Conservation (phyloP, 2,113 vertebrate species). For the Brevimyrus niger region DNA sequence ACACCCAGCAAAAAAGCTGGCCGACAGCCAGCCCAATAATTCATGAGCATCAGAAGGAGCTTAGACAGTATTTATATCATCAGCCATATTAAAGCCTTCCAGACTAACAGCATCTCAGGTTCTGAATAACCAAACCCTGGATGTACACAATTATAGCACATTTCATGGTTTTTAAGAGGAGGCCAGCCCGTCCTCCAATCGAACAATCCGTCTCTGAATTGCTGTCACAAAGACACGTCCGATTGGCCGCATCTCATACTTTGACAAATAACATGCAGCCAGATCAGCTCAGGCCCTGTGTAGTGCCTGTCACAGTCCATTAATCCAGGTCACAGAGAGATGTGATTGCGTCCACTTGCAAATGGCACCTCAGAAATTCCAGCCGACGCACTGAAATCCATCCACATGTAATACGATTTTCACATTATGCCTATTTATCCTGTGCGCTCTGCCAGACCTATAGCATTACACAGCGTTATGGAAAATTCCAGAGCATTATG, state of each 20-base stretch:
- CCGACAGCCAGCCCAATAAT: not conserved
- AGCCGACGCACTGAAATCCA: conserved; percentile 39
- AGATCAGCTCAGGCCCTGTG: not conserved
- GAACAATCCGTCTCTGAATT: not conserved
- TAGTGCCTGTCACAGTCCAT: not conserved
- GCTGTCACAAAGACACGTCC: not conserved
- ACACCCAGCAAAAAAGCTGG: not conserved
- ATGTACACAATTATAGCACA: not conserved
- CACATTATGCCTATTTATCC: conserved; percentile 17
- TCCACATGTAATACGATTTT: conserved; percentile 34
- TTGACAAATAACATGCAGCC: not conserved
- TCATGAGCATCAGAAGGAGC: not conserved
- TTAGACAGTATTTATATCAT: not conserved
- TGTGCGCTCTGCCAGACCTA: conserved; percentile 25
- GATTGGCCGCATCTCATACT: not conserved
- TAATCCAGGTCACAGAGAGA: not conserved
- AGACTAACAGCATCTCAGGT: not conserved
- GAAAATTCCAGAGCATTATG: conserved; percentile 40
- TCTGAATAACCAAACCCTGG: not conserved
- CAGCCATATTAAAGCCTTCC: not conserved
- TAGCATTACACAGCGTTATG: conserved; percentile 42
- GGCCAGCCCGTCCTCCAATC: not conserved
- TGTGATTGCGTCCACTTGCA: not conserved
- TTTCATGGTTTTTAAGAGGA: not conserved
- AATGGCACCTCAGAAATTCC: conserved; percentile 22